Conservation (phyloP, 2,888 invertebrate species). For the Mythimna impura region DNA sequence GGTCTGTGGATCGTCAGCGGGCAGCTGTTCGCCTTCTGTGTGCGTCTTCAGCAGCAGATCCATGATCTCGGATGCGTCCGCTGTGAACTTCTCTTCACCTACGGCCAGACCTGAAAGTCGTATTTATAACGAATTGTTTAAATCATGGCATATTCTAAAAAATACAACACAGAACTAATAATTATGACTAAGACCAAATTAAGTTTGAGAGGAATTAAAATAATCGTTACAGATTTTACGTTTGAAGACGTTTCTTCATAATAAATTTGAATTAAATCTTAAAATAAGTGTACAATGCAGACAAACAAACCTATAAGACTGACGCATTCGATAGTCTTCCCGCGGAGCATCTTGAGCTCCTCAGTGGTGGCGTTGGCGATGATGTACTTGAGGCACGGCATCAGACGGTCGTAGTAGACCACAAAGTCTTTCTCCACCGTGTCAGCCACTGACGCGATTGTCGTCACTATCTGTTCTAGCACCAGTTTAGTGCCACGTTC, state of each 20-base stretch:
- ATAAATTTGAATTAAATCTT: background rate
- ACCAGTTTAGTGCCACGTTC: conserved; percentile 98
- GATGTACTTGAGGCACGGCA: conserved; percentile 99
- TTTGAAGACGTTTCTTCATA: no score
- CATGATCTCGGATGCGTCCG: conserved; percentile 99
- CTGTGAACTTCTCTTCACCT: conserved; percentile 95
- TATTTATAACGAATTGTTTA: background rate
- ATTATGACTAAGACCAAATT: background rate
- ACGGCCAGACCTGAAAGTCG: conserved; percentile 91
- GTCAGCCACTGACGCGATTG: conserved; percentile 99
- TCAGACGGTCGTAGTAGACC: conserved; percentile 97
- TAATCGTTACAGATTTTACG: no score
- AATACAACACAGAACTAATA: background rate
- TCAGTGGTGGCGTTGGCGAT: conserved; percentile 97
- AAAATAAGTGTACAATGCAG: background rate
- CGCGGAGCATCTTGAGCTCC: conserved; percentile 97
- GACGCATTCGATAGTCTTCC: conserved; percentile 99
- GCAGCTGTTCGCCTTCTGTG: conserved; percentile 94
- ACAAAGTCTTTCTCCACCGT: conserved; percentile 99
- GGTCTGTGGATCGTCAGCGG: conserved; percentile 99
- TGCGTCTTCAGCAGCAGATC: conserved; percentile 97
- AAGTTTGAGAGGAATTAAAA: no score
- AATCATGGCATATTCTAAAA: background rate
- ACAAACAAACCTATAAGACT: conserved; percentile 95
- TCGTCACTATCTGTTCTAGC: conserved; percentile 99